A percentile compares a stretch with the other conserved stretches of the same genome.
These are phyloP conservation scores for Himalopsyche japonica DNA, from an alignment of 2,888 invertebrate genomes.

Conservation along the genomic window DNA sequence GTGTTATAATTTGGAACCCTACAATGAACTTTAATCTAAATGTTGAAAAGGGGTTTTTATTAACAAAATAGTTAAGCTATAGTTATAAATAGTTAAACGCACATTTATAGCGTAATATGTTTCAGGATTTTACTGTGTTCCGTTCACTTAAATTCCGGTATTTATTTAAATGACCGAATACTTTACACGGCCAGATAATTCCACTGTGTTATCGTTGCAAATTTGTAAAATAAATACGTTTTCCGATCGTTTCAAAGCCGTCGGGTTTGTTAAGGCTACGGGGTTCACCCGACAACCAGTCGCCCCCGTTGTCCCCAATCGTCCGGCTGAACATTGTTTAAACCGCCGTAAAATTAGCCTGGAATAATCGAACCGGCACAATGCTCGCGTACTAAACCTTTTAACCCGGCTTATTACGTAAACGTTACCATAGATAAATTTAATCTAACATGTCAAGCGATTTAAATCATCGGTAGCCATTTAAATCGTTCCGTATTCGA, in stretches of 20 bases:
- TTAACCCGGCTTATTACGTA: neutral
- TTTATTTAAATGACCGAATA: no score
- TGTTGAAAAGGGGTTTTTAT: no score
- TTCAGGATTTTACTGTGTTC: no score
- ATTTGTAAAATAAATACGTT: neutral
- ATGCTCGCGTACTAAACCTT: neutral
- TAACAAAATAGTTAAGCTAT: no score
- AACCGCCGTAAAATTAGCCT: neutral
- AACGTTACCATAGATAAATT: neutral
- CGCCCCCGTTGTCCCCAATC: neutral
- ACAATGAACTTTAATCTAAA: no score
- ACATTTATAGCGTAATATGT: no score
- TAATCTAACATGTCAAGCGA: neutral
- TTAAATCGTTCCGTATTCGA: no score
- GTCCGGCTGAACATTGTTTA: neutral
- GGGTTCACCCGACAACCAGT: neutral
- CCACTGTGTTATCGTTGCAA: no score
- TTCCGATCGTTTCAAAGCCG: neutral
- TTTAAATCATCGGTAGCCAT: neutral
- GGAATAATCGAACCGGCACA: neutral
- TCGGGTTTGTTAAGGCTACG: neutral
- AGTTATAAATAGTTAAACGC: no score
- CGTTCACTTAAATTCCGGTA: no score
- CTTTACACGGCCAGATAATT: no score
- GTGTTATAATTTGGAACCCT: no score